These are phyloP conservation scores for Pelodiscus sinensis DNA, from an alignment of 2,113 vertebrate genomes.

Conservation along the genomic window DNA sequence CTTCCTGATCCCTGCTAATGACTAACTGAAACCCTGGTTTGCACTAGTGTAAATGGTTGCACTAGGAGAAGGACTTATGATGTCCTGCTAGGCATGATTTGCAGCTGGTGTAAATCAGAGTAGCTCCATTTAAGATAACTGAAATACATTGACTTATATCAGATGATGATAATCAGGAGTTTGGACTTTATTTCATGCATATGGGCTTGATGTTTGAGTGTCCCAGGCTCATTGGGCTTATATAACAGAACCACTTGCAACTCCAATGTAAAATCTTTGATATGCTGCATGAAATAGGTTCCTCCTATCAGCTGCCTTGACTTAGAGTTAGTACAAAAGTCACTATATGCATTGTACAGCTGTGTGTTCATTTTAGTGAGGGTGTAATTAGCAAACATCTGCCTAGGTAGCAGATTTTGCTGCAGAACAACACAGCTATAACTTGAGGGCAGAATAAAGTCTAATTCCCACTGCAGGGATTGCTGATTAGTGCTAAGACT, in stretches of 20 bases:
- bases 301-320: background rate
- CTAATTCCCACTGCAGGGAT: background rate
- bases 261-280: conserved; percentile 6
- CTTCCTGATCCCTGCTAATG: too few species aligned
- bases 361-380: background rate
- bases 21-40: background rate
- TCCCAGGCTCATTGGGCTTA: background rate
- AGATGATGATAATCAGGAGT: background rate
- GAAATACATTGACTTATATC: conserved; percentile 9
- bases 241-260: background rate
- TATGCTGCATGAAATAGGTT: conserved; percentile 24
- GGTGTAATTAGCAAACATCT: background rate
- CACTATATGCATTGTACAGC: background rate
- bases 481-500: conserved; percentile 11
- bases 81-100: conserved; percentile 4
- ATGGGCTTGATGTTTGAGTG: conserved; percentile 12
- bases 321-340: background rate
- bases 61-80: background rate
- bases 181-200: background rate
- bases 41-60: background rate
- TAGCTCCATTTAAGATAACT: background rate
- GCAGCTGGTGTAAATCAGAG: background rate
- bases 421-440: background rate
- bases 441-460: background rate
- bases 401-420: conserved; percentile 6